phyloP scores from a whole-genome alignment of 1,140 invertebrate genomes.

The Dendroctonus valens region DNA sequence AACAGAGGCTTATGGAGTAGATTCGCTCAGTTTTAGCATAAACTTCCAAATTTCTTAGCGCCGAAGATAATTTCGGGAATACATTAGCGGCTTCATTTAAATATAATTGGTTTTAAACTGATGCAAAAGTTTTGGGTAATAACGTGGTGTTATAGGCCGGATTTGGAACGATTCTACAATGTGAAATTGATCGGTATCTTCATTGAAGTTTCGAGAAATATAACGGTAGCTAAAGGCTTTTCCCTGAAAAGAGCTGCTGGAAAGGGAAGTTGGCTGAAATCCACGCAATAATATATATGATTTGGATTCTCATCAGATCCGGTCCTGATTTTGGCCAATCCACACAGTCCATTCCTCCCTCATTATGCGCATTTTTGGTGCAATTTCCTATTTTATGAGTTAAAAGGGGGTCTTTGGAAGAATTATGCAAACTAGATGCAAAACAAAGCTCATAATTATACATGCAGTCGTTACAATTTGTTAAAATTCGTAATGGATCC shows the following conservation, averaged over 20 bases:
- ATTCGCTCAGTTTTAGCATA: constrained; percentile 20
- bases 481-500: constrained; percentile 14
- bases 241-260: no score
- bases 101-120: constrained; percentile 17
- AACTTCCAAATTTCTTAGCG: constrained; percentile 16
- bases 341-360: neutral
- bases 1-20: constrained; percentile 18
- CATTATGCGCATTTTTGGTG: constrained; percentile 9
- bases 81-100: constrained; percentile 24
- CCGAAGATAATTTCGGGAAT: constrained; percentile 15
- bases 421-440: constrained; percentile 14
- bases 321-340: no score
- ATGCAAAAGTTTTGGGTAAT: no score
- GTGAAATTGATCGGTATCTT: no score
- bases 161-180: neutral
- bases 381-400: constrained; percentile 13
- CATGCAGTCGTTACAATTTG: constrained; percentile 6
- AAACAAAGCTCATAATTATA: constrained; percentile 18
- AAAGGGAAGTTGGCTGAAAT: no score
- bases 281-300: no score
- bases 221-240: no score
- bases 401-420: constrained; percentile 3
- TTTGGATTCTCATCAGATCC: no score
- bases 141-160: neutral
- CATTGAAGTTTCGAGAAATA: no score